Base-by-base conservation (phyloP, 2,113 vertebrate species). In the Turdus rufiventris region DNA sequence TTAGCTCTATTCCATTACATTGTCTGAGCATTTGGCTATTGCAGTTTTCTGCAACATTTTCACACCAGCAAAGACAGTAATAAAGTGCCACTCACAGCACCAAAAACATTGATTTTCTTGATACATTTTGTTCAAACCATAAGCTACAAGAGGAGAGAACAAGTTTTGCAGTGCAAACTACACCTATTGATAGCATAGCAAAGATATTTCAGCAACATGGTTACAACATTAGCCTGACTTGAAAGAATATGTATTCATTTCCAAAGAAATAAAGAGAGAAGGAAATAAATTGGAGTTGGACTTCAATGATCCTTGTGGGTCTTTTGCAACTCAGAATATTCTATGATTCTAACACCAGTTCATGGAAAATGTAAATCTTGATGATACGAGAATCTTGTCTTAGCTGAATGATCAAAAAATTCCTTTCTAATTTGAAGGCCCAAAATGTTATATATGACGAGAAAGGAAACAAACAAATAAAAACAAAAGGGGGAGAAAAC, bases 401-500 rank as follows among this genome's bases (percentile, higher is more conserved):
- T 23, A 43, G 8, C 19, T n/a, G 9, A 57, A 65, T 10, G 3
- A 42, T 36, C 21, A 72, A 57, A 65, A 57, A 88, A 76, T 56
- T 18, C 14, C 28, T 36, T 79, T 43, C 60, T 13, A 77, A 29
- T 36, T 34, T 70, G 38, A 57, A 60, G 70, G 28, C 36, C 33
- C 18, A 17, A 62, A 75, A 48, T 26, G 12, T 51, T 56, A 62
- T 4, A 67, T 0, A 0, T 25, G 25, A 91, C 5, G 2, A 79
- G 47, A 85, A 81, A 73, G 12, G 6, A 86, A 83, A 86, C 17
- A 78, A 57, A 73, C 5, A 61, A 66, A 45, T 33, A 6, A 42
- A 68, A 79, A 48, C 5, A 40, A 36, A 51, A 36, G 7, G 0
- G 5, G 1, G 1, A 5, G 14, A 2, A 38, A 54, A 28, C 2